Conservation (phyloP, 2,888 invertebrate species). For the Rhingia rostrata region DNA sequence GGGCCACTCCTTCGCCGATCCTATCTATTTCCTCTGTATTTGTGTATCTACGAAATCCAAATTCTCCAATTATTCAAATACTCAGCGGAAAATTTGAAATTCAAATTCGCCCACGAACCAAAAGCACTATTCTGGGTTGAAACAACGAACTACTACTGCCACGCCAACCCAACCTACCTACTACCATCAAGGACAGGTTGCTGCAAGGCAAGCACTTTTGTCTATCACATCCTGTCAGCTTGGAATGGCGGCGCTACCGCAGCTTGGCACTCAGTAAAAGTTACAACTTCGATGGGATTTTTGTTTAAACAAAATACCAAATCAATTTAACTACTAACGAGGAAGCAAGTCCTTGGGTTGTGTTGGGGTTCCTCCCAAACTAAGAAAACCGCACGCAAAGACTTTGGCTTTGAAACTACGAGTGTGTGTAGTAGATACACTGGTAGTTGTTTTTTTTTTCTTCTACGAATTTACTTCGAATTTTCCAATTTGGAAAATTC, state of each 20-base stretch:
- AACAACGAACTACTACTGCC: too few relatives aligned
- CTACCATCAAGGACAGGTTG: too few relatives aligned
- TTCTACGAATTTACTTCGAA: conserved; percentile 27
- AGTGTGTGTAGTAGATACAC: too few relatives aligned
- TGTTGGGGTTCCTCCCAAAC: background rate
- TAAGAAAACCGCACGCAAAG: background rate
- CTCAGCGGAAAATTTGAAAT: conserved; percentile 45
- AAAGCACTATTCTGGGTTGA: background rate
- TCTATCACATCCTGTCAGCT: conserved; percentile 21
- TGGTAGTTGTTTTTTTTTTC: conserved; percentile 26
- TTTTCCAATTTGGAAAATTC: conserved; percentile 40
- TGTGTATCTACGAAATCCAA: conserved; percentile 6
- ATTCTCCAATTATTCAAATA: conserved; percentile 36
- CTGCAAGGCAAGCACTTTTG: conserved; percentile 26
- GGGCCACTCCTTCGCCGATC: conserved; percentile 10
- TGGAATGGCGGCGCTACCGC: conserved; percentile 3
- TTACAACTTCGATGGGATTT: conserved; percentile 38
- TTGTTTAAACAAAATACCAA: conserved; percentile 40
- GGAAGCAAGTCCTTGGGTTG: background rate
- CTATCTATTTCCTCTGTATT: background rate
- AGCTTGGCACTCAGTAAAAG: conserved; percentile 12
- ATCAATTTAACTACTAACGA: conserved; percentile 36
- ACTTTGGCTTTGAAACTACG: too few relatives aligned
- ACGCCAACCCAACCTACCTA: too few relatives aligned
- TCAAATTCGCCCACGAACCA: conserved; percentile 21